Percentiles rank a stretch among this genome's conserved stretches.
Evolutionary conservation across 1,140 invertebrate genomes (phyloP).

Genomic region (Drosophila nannoptera): DNA sequence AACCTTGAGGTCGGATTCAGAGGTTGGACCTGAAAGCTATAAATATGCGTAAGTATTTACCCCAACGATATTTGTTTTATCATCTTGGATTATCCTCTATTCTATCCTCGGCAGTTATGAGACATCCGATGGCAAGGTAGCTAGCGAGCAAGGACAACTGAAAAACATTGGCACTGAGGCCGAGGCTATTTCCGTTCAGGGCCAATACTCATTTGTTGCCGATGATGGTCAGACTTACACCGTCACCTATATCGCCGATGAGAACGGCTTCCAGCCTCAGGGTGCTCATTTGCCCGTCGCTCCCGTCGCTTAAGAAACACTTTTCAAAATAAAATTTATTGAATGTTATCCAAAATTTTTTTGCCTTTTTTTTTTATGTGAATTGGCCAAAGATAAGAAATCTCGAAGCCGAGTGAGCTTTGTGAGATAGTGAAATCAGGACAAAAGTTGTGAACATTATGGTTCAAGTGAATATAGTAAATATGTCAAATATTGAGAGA

Average conservation of each 20-base stretch:
- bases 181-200: constrained; percentile 80
- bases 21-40: constrained; percentile 79
- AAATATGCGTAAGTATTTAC: constrained; percentile 79
- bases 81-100: background rate
- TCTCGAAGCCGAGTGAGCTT: too few species aligned
- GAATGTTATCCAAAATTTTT: too few species aligned
- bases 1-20: constrained; percentile 66
- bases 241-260: constrained; percentile 86
- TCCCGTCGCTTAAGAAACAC: constrained; percentile 76
- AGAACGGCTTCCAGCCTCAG: constrained; percentile 87
- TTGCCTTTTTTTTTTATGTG: background rate
- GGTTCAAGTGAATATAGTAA: too few species aligned
- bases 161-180: constrained; percentile 52
- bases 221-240: constrained; percentile 83
- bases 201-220: constrained; percentile 81
- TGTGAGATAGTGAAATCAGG: too few species aligned
- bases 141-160: constrained; percentile 49
- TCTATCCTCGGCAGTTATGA: constrained; percentile 34
- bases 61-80: background rate
- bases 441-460: too few species aligned
- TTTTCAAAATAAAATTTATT: too few species aligned
- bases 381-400: constrained; percentile 21
- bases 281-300: constrained; percentile 83
- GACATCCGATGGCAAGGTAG: constrained; percentile 60
- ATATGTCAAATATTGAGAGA: too few species aligned